Percentiles rank a stretch among this genome's conserved stretches.
Conservation (phyloP, 2,888 invertebrate genomes). For the Isoperla grammatica region DNA sequence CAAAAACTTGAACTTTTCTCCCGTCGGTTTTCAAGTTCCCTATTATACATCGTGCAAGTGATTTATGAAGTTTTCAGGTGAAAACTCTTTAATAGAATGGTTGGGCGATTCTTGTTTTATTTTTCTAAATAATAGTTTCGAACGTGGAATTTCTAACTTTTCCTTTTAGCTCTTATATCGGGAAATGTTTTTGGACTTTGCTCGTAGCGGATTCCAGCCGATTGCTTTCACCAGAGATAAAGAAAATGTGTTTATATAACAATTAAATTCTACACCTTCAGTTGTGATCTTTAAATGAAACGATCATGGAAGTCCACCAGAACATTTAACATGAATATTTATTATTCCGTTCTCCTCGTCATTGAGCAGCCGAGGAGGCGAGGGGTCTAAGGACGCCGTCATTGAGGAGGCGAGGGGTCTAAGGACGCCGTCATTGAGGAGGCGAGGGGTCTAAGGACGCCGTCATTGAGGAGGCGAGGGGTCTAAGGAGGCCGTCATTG, state of each 20-base stretch:
- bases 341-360: too few species aligned
- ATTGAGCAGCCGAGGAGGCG: too few species aligned
- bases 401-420: too few species aligned
- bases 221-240: not conserved
- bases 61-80: constrained; percentile 24
- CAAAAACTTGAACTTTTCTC: constrained; percentile 22
- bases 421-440: too few species aligned
- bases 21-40: constrained; percentile 3
- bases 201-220: not conserved
- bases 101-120: constrained; percentile 20
- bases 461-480: too few species aligned
- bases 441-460: too few species aligned
- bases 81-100: constrained; percentile 19
- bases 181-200: not conserved
- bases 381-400: too few species aligned
- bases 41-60: constrained; percentile 19
- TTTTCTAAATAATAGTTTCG: constrained; percentile 22
- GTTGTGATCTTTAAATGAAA: not conserved
- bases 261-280: constrained; percentile 20
- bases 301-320: constrained; percentile 1
- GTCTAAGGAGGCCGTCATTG: too few species aligned
- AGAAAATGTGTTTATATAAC: constrained; percentile 10
- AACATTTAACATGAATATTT: constrained; percentile 6
- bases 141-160: constrained; percentile 21
- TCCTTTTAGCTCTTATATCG: constrained; percentile 8